phyloP scores from a whole-genome alignment of 2,888 invertebrate species.

The Eutolmus rufibarbis region DNA sequence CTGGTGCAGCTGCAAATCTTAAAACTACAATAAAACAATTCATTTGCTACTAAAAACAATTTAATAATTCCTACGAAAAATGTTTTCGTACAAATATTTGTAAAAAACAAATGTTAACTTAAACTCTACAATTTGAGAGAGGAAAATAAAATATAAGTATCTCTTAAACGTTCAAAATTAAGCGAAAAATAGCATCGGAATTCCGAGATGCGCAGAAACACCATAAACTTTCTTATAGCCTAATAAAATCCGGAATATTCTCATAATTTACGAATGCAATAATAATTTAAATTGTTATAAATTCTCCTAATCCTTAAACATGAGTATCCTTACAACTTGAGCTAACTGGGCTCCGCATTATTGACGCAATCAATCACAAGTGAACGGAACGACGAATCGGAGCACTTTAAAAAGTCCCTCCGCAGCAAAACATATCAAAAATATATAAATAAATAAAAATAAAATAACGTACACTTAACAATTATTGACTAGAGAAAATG shows the following conservation, averaged over 20 bases:
- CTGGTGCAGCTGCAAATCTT: not conserved
- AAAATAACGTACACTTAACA: constrained; percentile 13
- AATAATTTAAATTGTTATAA: constrained; percentile 12
- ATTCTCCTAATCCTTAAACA: not conserved
- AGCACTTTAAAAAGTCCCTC: not conserved
- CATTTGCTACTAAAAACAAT: constrained; percentile 22
- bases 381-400: not conserved
- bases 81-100: constrained; percentile 38
- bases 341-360: not conserved
- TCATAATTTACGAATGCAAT: not conserved
- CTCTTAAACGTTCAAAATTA: not conserved
- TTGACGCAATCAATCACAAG: not conserved
- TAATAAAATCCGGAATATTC: constrained; percentile 8
- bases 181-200: not conserved
- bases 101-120: constrained; percentile 35
- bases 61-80: constrained; percentile 16
- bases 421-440: not conserved
- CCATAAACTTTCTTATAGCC: not conserved
- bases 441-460: not conserved
- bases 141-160: constrained; percentile 17
- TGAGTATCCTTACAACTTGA: not conserved
- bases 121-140: constrained; percentile 39
- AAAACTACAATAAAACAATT: not conserved
- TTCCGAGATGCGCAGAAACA: not conserved
- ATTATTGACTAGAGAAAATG: constrained; percentile 35